Conservation (phyloP, 1,140 invertebrate species). For the Anoplolepis gracilipes region DNA sequence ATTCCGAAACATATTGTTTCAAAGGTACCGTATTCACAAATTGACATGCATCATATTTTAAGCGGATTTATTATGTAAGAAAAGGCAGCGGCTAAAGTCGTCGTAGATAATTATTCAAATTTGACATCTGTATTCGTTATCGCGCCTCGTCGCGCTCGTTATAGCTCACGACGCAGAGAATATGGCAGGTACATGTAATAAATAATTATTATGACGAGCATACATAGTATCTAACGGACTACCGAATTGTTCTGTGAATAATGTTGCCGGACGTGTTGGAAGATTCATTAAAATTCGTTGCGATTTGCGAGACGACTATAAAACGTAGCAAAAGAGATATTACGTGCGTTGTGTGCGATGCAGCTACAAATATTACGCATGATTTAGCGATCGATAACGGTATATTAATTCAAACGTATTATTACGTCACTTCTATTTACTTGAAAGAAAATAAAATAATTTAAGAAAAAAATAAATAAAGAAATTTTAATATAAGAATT, state of each 20-base stretch:
- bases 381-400: slow-evolving; percentile 21
- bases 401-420: background rate
- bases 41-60: slow-evolving; percentile 57
- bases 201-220: slow-evolving; percentile 69
- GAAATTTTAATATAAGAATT: background rate
- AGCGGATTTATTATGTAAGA: slow-evolving; percentile 59
- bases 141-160: slow-evolving; percentile 50
- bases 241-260: slow-evolving; percentile 67
- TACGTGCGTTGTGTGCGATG: background rate
- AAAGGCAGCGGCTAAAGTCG: slow-evolving; percentile 22
- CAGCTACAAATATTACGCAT: background rate
- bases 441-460: background rate
- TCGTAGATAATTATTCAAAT: slow-evolving; percentile 71
- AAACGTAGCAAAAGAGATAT: slow-evolving; percentile 6
- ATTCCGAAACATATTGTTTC: background rate
- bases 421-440: background rate
- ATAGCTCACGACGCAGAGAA: slow-evolving; percentile 42
- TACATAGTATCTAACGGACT: slow-evolving; percentile 59
- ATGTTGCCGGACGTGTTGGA: background rate
- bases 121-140: slow-evolving; percentile 68
- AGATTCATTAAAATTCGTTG: slow-evolving; percentile 69
- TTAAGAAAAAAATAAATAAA: background rate
- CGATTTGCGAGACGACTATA: slow-evolving; percentile 50
- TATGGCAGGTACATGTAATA: slow-evolving; percentile 10
- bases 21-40: slow-evolving; percentile 60